Evolutionary conservation across 2,113 vertebrate species (phyloP), one percentile per base, ranked within the genome.

Genomic region (Barnardius zonarius): DNA sequence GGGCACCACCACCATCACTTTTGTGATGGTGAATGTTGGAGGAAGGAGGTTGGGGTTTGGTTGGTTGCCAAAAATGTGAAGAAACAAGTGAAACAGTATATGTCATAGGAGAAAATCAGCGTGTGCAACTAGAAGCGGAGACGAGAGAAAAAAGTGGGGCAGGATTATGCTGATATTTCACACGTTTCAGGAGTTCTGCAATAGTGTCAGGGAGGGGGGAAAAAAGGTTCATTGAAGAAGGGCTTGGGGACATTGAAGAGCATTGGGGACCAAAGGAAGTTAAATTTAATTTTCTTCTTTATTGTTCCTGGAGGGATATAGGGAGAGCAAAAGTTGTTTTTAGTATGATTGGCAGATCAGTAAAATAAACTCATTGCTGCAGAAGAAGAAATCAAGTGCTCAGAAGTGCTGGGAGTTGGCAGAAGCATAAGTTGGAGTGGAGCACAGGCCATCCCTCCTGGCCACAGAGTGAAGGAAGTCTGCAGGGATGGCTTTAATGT

Each of bases 171-270:
- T 30, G 35, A 12, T 4, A 1, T 61, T 41, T 81, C 33, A 19
- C 19, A 2, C 3, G 0, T 66, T 61, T 75, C 19, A 5, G n/a
- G 63, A 83, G 6, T 17, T 69, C 43, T 55, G 31, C 48, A 17
- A 0, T 20, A 1, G 2, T 11, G 16, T 20, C 1, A 0, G 55
- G 30, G 37, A 23, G 8, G 33, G 31, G 23, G 33, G 33, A 69
- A 67, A 33, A 7, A 7, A 11, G 44, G 9, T 28, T 72, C 4
- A 2, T 30, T 74, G 55, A 15, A 22, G 64, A 72, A 37, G 19
- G 5, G 17, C 25, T 51, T 46, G 24, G 55, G 57, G 17, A 24
- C 10, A 11, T 2, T 13, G 20, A 55, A 52, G 22, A 61, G 30
- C 43, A 43, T 13, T 68, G n/a, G 37, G 37, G 19, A 43, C 20